Percentiles rank a stretch among this genome's conserved stretches.
Evolutionary conservation across 2,113 vertebrate genomes (phyloP).

Genomic region (Holacanthus passer): DNA sequence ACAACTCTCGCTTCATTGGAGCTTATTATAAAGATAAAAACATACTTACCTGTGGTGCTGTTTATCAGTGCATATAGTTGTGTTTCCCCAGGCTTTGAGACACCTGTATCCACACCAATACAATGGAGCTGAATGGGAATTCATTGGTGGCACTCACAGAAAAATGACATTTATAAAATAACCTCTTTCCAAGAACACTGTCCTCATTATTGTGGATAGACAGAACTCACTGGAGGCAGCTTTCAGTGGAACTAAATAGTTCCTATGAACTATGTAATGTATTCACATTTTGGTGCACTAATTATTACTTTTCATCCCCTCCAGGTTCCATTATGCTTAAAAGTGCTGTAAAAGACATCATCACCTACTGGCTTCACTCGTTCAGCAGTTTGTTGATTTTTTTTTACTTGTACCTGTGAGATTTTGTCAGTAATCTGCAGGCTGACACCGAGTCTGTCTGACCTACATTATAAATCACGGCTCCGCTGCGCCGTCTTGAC

Average conservation of each 20-base stretch:
- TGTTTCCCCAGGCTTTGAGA: too few species aligned
- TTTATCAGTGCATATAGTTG: too few species aligned
- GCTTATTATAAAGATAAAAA: too few species aligned
- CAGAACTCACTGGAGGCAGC: background rate
- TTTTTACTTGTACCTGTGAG: constrained; percentile 24
- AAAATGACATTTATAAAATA: too few species aligned
- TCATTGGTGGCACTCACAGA: background rate
- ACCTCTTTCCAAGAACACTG: too few species aligned
- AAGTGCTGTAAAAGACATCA: background rate
- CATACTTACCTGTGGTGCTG: too few species aligned
- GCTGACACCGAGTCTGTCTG: constrained; percentile 40
- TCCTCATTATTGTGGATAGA: background rate
- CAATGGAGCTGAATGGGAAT: background rate
- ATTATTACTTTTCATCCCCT: background rate
- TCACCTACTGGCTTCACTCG: background rate
- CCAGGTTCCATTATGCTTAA: background rate
- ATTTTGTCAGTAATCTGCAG: constrained; percentile 47
- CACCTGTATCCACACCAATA: too few species aligned
- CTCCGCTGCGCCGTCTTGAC: constrained; percentile 33
- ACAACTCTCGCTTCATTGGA: too few species aligned
- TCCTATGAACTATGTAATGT: background rate
- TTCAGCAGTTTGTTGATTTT: background rate
- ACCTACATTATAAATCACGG: constrained; percentile 58
- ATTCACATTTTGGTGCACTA: background rate
- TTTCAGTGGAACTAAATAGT: background rate